Evolutionary conservation across 2,113 vertebrate genomes (phyloP).

Genomic region (Ptilorrhoa leucosticta): DNA sequence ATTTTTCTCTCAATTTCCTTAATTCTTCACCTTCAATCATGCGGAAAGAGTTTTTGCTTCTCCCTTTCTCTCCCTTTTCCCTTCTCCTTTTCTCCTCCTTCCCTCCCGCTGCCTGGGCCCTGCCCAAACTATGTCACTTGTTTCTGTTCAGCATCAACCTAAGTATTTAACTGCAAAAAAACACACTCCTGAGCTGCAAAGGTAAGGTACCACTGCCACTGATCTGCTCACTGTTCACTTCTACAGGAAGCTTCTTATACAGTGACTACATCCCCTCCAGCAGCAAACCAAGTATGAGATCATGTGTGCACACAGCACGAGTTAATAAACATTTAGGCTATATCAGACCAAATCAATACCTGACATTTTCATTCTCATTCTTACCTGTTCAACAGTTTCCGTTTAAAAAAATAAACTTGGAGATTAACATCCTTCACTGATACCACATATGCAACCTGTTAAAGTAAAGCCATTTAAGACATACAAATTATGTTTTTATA

Average conservation of each 20-base stretch:
- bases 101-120: not conserved
- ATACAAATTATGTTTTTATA: not conserved
- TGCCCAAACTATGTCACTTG: not conserved
- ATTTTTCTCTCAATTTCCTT: not conserved
- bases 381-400: conserved; percentile 82
- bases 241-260: not conserved
- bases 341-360: not conserved
- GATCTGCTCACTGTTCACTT: not conserved
- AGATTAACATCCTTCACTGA: conserved; percentile 75
- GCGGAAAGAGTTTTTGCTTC: not conserved
- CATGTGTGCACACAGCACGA: not conserved
- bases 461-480: not conserved
- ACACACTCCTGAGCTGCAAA: not conserved
- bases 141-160: not conserved
- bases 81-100: too few relatives aligned
- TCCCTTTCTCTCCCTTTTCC: not conserved
- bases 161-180: not conserved
- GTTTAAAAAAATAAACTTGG: conserved; percentile 87
- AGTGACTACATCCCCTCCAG: not conserved
- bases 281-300: not conserved
- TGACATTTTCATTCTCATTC: not conserved
- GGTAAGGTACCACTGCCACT: not conserved
- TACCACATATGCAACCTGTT: conserved; percentile 85
- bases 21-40: not conserved
- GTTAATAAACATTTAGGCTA: not conserved